phyloP scores from a whole-genome alignment of 2,888 invertebrate species.

The Phaonia tiefii region DNA sequence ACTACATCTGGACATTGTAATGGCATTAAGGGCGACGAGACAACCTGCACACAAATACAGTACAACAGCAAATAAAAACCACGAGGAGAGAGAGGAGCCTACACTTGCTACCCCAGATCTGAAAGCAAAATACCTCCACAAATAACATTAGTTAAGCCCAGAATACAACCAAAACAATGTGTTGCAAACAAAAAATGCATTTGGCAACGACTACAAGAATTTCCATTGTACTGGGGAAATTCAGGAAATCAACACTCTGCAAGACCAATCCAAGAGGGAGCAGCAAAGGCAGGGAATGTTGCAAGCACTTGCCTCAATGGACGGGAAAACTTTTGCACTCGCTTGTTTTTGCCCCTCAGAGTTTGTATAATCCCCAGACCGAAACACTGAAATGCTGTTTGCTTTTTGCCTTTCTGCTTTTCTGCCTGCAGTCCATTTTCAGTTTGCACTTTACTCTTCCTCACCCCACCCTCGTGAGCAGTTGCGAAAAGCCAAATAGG shows the following conservation, averaged over 20 bases:
- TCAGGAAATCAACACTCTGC: conserved; percentile 34
- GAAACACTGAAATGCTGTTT: conserved; percentile 2
- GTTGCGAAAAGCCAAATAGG: not conserved
- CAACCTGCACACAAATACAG: conserved; percentile 35
- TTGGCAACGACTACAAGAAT: conserved; percentile 27
- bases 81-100: conserved; percentile 2
- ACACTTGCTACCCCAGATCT: not conserved
- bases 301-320: not conserved
- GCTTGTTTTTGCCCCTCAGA: not conserved
- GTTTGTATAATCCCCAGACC: conserved; percentile 13
- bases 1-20: conserved; percentile 19
- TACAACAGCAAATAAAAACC: conserved; percentile 42
- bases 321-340: conserved; percentile 4
- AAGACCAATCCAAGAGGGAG: not conserved
- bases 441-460: conserved; percentile 20
- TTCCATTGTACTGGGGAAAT: conserved; percentile 34
- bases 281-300: not conserved
- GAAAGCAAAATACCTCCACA: conserved; percentile 16
- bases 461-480: too few relatives aligned
- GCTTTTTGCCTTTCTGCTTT: not conserved
- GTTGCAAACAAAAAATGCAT: not conserved
- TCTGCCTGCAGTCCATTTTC: conserved; percentile 37
- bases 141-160: conserved; percentile 14
- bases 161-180: conserved; percentile 4
- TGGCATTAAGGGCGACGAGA: conserved; percentile 22